Evolutionary conservation across 2,113 vertebrate species (phyloP).

Genomic region (Bostrychus sinensis): DNA sequence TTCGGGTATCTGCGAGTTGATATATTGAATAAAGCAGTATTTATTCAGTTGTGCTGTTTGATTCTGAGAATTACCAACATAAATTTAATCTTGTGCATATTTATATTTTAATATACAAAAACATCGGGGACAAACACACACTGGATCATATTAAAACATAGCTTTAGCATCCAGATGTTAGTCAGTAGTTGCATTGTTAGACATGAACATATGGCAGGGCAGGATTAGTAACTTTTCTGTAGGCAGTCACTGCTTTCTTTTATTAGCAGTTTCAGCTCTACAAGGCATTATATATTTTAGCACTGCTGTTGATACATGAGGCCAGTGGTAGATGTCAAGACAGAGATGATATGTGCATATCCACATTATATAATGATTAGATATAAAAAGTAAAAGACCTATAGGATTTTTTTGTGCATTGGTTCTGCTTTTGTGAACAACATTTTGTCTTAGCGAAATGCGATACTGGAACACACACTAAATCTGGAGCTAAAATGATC

Average conservation of each 20-base stretch:
- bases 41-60: slow-evolving; percentile 8
- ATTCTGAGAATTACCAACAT: not conserved
- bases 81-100: not conserved
- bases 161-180: not conserved
- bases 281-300: not conserved
- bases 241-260: not conserved
- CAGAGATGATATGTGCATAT: not conserved
- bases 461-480: slow-evolving; percentile 8
- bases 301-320: not conserved
- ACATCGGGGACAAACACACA: not conserved
- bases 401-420: not conserved
- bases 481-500: slow-evolving; percentile 9
- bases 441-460: not conserved
- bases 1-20: slow-evolving; percentile 21
- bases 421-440: slow-evolving; percentile 6
- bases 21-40: slow-evolving; percentile 18
- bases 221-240: not conserved
- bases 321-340: not conserved
- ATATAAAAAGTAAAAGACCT: not conserved
- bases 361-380: not conserved
- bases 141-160: not conserved
- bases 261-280: not conserved
- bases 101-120: not conserved
- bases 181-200: not conserved
- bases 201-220: not conserved